Evolutionary conservation across 1,140 invertebrate genomes (phyloP), one percentile per base, ranked within the genome.

Genomic region (Leptopilina boulardi): DNA sequence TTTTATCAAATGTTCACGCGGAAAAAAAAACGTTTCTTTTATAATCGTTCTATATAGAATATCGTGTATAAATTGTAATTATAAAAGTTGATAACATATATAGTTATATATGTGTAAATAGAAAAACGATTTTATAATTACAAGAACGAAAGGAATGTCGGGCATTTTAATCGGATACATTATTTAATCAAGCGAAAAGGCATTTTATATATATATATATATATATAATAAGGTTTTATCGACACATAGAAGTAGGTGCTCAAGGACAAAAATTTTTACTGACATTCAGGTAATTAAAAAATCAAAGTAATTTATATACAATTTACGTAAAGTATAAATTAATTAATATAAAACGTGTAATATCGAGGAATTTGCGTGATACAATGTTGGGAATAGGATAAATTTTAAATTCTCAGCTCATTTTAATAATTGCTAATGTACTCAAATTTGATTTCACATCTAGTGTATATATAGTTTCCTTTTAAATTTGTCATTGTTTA

Each of bases 201-300:
- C 26, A 23, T 66, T 54, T 2, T 59, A 21, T 26, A 13, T 13
- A 23, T 23, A n/a, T n/a, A n/a, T n/a, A n/a, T n/a, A n/a, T n/a
- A n/a, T n/a, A n/a, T n/a, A n/a, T n/a, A n/a, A n/a, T n/a, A 59
- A 11, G 11, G 1, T 66, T 34, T 34, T 15, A 26, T 26, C 59
- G 6, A 66, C 59, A 66, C n/a, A n/a, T n/a, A n/a, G n/a, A 5
- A 34, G 23, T 30, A n/a, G 59, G 23, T n/a, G 2, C 59, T 13
- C 23, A 66, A 66, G 59, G 59, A 66, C 59, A n/a, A 6, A 4
- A 13, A 66, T 66, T 66, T 66, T 66, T 66, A 66, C 21, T 26
- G 13, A 11, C 59, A 30, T n/a, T 30, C 13, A 66, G 15, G 26
- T 66, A 66, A 66, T 66, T 66, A 30, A 23, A 59, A 66, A 26